Base-by-base conservation (phyloP, 2,113 vertebrate species). In the Chionodraco myersi region DNA sequence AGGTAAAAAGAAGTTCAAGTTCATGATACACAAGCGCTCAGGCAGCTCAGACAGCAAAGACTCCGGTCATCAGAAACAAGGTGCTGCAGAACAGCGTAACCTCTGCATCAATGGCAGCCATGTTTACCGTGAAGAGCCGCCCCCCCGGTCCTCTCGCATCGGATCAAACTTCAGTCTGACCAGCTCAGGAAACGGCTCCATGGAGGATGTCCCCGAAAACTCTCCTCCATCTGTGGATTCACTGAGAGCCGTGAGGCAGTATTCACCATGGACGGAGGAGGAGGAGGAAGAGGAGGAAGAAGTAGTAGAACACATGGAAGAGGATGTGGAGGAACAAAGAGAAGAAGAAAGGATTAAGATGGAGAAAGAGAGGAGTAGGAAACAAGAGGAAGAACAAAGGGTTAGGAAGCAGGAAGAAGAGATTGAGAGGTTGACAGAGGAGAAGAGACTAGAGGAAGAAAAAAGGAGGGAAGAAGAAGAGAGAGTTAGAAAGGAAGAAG, bases 81-180 rank as follows among this genome's bases (percentile, higher is more conserved):
- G 92, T 10, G 0, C 57, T n/a, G 52, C 89, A 0, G 96, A 96
- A 48, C 96, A 95, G 71, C 96, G 95, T 1, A 97, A 95, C 10
- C 14, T 99, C 85, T 98, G 98, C 56, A 97, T 99, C 90, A 99
- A 99, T 0, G 97, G 97, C 64, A 98, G 92, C 30, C 97, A 98
- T 0, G 82, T 98, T 1, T 99, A 99, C 65, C 76, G 93, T 12
- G 96, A 98, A 48, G 95, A 97, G 64, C 83, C 91, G 0, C 94
- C 85, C 54, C 53, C 88, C 8, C 94, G 90, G 70, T 48, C 73
- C 2, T 67, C 89, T n/a, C 88, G 90, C 45, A 51, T 75, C 5
- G 85, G 88, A 2, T 94, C 94, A 9, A 92, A 83, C 78, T 92
- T 92, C 85, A 94, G 93, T 61, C 83, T 94, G 66, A 45, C 87